These are phyloP conservation scores for Melitaea athalia DNA, from an alignment of 2,888 invertebrate genomes.

Conservation along the genomic window DNA sequence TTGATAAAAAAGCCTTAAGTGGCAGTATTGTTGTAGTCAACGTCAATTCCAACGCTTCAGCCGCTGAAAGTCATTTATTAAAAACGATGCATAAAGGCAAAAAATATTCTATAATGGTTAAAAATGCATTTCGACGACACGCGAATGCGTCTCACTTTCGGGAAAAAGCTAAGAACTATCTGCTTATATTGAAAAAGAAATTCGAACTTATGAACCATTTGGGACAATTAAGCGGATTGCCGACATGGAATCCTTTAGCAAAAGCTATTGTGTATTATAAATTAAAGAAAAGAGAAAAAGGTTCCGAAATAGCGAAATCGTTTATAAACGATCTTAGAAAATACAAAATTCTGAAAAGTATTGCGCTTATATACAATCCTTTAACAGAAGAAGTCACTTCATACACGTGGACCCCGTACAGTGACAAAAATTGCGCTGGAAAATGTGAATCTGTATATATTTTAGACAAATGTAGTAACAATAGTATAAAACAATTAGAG, in stretches of 20 bases:
- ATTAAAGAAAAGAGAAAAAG: conserved; percentile 56
- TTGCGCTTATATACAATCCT: conserved; percentile 67
- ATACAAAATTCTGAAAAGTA: conserved; percentile 68
- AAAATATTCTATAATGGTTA: conserved; percentile 78
- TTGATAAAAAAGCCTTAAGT: conserved; percentile 75
- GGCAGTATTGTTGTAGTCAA: conserved; percentile 79
- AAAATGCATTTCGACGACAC: conserved; percentile 75
- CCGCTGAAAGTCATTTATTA: conserved; percentile 67
- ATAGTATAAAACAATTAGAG: conserved; percentile 55
- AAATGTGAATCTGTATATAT: conserved; percentile 67
- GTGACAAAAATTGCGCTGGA: conserved; percentile 68
- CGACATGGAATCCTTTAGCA: conserved; percentile 79
- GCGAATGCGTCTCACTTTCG: conserved; percentile 79
- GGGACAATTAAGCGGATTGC: conserved; percentile 71
- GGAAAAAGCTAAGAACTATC: conserved; percentile 80
- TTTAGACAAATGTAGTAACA: conserved; percentile 67
- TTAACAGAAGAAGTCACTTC: conserved; percentile 61
- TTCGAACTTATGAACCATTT: conserved; percentile 72
- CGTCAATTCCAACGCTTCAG: conserved; percentile 71
- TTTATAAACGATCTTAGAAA: conserved; percentile 70
- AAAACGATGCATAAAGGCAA: conserved; percentile 71
- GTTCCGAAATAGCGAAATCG: conserved; percentile 56
- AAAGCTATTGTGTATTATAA: conserved; percentile 74
- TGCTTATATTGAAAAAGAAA: conserved; percentile 78
- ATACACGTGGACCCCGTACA: conserved; percentile 75